These are phyloP conservation scores for Myrmecobius fasciatus DNA, from an alignment of 2,113 vertebrate genomes.

Conservation along the genomic window DNA sequence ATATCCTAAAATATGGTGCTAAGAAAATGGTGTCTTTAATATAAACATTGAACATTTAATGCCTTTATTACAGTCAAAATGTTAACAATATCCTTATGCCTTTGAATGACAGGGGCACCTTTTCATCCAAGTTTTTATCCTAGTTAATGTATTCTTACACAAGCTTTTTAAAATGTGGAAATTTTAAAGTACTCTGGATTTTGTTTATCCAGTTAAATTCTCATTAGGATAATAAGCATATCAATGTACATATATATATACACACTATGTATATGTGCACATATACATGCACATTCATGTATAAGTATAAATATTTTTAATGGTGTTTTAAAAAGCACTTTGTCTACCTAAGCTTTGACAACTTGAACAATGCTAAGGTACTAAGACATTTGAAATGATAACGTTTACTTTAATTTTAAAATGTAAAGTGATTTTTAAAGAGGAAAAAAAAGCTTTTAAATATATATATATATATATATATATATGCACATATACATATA, in stretches of 20 bases:
- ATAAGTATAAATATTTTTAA: constrained; percentile 83
- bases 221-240: constrained; percentile 81
- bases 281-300: constrained; percentile 64
- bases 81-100: constrained; percentile 77
- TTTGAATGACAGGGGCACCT: constrained; percentile 74
- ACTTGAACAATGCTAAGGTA: constrained; percentile 86
- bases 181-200: constrained; percentile 83
- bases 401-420: constrained; percentile 85
- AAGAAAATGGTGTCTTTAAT: constrained; percentile 87
- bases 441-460: constrained; percentile 83
- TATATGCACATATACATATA: neutral
- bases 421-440: constrained; percentile 83
- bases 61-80: constrained; percentile 86
- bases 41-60: constrained; percentile 83
- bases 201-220: constrained; percentile 81
- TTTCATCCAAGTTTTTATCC: constrained; percentile 80
- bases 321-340: constrained; percentile 91
- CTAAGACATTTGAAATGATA: constrained; percentile 80
- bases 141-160: constrained; percentile 80
- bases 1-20: constrained; percentile 93
- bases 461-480: constrained; percentile 28
- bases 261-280: constrained; percentile 37
- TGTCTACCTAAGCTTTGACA: constrained; percentile 87
- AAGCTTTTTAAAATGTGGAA: constrained; percentile 82
- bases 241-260: constrained; percentile 55